Evolutionary conservation across 2,113 vertebrate genomes (phyloP), one percentile per base, ranked within the genome.

Genomic region (Haemorhous mexicanus): DNA sequence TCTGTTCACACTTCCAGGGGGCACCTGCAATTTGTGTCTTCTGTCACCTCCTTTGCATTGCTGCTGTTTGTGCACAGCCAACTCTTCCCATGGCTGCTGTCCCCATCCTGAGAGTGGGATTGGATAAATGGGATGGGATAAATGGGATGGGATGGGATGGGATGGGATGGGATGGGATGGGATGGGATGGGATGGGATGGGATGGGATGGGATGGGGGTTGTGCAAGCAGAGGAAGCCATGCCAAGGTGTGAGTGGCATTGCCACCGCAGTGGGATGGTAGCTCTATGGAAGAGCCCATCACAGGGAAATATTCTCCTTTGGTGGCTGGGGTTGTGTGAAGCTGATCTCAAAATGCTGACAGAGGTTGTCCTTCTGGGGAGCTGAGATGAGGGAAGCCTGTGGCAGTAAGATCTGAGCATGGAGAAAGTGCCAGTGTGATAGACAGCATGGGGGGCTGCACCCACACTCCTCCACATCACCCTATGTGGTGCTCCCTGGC

Each of bases 401-500:
- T 69, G 59, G 37, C 32, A 15, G 39, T 20, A 61, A 43, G 64
- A 52, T 4, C 8, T 67, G 63, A 53, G 35, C 35, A 37, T 4
- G 22, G 46, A 55, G 37, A 64, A 79, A 33, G 28, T 58, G 49
- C 32, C 70, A 68, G 3, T 4, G 21, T 1, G 6, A 32, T 26
- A 52, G 37, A 61, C 1, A 9, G 41, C n/a, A 13, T 46, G 28
- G 7, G 16, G 18, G 80, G 21, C 46, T 87, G 63, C 46, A 44
- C 11, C n/a, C n/a, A 35, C 3, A 0, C 49, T 46, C 23, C 56
- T 56, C 23, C 62, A 14, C 55, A 47, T 28, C 5, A 0, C 52
- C 63, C 15, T 16, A 1, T 1, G 0, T 4, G 6, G 5, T 46
- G 37, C 28, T 49, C 14, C n/a, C 26, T 13, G 8, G 37, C 7